Conservation (phyloP, 1,140 invertebrate genomes). For the Leptopilina clavipes region DNA sequence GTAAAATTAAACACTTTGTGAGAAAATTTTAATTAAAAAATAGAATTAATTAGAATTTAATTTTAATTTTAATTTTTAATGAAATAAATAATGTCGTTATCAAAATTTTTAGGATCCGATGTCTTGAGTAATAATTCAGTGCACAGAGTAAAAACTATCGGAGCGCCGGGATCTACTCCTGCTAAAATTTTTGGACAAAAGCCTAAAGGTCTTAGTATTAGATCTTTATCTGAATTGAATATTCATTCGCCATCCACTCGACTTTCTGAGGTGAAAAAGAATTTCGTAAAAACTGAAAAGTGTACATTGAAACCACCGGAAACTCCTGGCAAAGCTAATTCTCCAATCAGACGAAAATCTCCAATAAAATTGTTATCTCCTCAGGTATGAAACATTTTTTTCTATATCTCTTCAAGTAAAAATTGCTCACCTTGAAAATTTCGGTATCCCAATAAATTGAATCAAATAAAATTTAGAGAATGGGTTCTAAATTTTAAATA, state of each 20-base stretch:
- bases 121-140: background rate
- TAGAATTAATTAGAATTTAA: too few relatives aligned
- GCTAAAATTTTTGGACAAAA: constrained; percentile 24
- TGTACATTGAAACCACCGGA: background rate
- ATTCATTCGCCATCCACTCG: background rate
- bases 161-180: constrained; percentile 22
- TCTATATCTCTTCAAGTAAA: too few relatives aligned
- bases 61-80: too few relatives aligned
- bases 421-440: too few relatives aligned
- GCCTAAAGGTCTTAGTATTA: background rate
- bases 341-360: background rate
- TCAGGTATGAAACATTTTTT: background rate
- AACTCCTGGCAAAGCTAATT: background rate
- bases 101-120: background rate
- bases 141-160: background rate
- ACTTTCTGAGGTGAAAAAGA: background rate
- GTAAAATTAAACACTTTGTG: too few relatives aligned
- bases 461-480: too few relatives aligned
- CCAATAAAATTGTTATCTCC: background rate
- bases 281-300: background rate
- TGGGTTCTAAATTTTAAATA: too few relatives aligned
- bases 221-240: constrained; percentile 4
- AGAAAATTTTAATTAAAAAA: too few relatives aligned
- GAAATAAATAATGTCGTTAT: background rate
- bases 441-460: too few relatives aligned